A percentile compares a stretch with the other conserved stretches of the same genome.
Conservation (phyloP, 1,140 invertebrate genomes). For the Vanessa atalanta region DNA sequence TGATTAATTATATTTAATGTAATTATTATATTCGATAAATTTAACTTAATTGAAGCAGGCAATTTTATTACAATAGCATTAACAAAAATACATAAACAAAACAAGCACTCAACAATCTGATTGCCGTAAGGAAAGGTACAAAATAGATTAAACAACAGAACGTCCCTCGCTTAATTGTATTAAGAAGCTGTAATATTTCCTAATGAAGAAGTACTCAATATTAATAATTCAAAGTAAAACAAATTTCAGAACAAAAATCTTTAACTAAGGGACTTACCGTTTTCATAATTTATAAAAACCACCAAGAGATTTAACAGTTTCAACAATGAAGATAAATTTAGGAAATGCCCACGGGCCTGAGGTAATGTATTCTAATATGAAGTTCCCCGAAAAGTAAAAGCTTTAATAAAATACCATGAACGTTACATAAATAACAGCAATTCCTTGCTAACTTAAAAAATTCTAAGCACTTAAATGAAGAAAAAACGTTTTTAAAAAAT, state of each 20-base stretch:
- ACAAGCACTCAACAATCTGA: not conserved
- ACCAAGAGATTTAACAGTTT: constrained; percentile 36
- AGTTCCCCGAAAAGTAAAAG: constrained; percentile 21
- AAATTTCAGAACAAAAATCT: constrained; percentile 37
- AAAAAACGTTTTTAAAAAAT: not conserved
- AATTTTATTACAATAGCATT: not conserved
- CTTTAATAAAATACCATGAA: constrained; percentile 21
- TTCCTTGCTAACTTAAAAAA: not conserved
- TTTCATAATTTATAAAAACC: constrained; percentile 47
- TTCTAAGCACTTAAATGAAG: not conserved
- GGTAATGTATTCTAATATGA: constrained; percentile 34
- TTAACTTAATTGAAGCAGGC: too few relatives aligned
- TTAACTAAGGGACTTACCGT: constrained; percentile 38
- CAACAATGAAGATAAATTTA: constrained; percentile 44
- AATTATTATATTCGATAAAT: too few relatives aligned
- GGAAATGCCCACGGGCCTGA: constrained; percentile 28
- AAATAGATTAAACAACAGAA: not conserved
- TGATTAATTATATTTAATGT: too few relatives aligned
- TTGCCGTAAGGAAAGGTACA: constrained; percentile 1
- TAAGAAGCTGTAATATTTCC: constrained; percentile 8
- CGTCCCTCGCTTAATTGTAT: not conserved
- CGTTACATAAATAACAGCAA: not conserved
- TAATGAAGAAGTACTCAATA: constrained; percentile 21
- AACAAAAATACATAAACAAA: not conserved
- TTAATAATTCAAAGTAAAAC: constrained; percentile 35